Evolutionary conservation across 2,888 invertebrate genomes (phyloP).

Genomic region (Osedax frankpressi): DNA sequence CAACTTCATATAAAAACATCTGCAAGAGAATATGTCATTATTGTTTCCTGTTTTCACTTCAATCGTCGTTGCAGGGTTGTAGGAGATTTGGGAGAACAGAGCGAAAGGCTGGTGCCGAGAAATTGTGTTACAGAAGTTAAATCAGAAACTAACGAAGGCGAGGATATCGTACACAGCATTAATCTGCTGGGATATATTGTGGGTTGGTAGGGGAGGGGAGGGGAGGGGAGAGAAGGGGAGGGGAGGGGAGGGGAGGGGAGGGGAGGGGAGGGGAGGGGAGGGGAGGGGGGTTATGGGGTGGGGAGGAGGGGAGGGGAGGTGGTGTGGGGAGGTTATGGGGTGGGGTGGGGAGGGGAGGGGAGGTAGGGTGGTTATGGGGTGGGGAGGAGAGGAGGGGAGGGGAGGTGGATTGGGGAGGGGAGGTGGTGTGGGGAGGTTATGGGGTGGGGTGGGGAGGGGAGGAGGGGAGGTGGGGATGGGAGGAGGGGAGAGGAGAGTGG

Average conservation of each 20-base stretch:
- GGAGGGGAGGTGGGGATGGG: background rate
- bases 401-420: background rate
- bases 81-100: background rate
- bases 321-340: conserved; percentile 5
- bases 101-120: background rate
- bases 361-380: background rate
- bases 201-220: background rate
- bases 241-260: too few species aligned
- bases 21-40: too few species aligned
- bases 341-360: conserved; percentile 13
- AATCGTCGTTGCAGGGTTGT: background rate
- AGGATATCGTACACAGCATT: background rate
- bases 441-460: background rate
- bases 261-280: background rate
- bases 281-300: background rate
- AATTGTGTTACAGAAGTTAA: background rate
- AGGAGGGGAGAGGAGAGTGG: background rate
- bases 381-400: background rate
- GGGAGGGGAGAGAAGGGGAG: too few species aligned
- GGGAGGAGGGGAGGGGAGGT: conserved; percentile 11
- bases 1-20: too few species aligned
- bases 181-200: background rate
- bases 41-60: too few species aligned
- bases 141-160: background rate
- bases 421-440: background rate